A percentile compares a stretch with the other conserved stretches of the same genome.
Evolutionary conservation across 2,113 vertebrate species (phyloP).

Genomic region (Martes martes): DNA sequence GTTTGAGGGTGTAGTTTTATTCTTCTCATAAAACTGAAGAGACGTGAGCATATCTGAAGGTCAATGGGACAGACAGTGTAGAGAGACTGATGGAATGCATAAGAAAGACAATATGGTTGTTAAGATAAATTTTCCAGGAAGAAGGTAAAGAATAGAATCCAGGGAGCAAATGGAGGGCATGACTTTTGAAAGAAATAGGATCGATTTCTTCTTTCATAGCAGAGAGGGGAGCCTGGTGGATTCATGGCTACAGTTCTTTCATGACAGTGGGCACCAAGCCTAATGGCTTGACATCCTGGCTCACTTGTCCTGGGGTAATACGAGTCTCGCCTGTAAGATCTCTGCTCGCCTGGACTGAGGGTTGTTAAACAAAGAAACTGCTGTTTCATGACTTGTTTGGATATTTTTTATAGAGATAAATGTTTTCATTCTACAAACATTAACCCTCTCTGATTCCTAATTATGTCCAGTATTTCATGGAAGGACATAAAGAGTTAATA

Average conservation of each 20-base stretch:
- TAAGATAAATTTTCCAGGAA: not conserved
- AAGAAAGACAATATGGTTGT: not conserved
- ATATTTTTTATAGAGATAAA: not conserved
- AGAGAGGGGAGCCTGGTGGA: not conserved
- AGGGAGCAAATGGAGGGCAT: not conserved
- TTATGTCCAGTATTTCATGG: not conserved
- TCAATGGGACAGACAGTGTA: not conserved
- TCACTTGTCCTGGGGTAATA: not conserved
- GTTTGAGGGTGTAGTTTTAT: not conserved
- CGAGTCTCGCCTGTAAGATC: not conserved
- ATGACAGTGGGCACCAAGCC: not conserved
- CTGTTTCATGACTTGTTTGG: not conserved
- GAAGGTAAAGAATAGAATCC: not conserved
- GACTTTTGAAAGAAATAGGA: not conserved
- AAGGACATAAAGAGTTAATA: not conserved
- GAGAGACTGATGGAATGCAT: not conserved
- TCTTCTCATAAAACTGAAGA: not conserved
- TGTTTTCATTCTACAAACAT: not conserved
- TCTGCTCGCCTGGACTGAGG: not conserved
- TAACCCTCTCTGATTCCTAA: not conserved
- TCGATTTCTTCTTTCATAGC: not conserved
- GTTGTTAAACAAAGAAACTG: not conserved
- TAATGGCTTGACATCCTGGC: not conserved
- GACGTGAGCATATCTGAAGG: not conserved
- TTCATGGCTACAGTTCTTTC: not conserved